phyloP scores from a whole-genome alignment of 53 echinoderm and acorn worm genomes.

The Astropecten irregularis region DNA sequence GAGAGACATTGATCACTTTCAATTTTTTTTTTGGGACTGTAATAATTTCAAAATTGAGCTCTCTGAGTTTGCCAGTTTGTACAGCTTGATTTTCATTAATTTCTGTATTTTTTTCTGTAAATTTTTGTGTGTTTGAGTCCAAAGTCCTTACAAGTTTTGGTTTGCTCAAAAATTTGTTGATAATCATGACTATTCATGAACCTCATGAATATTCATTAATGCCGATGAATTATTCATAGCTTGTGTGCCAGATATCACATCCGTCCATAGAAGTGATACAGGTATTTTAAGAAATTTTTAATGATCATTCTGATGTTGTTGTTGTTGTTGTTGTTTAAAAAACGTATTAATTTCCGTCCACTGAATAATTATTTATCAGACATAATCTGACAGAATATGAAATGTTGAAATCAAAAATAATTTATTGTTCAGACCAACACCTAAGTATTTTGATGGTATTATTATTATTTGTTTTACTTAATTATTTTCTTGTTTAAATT shows the following conservation, averaged over 20 bases:
- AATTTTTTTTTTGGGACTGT: neutral
- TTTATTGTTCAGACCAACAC: no score
- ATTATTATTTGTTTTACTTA: no score
- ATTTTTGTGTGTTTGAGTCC: neutral
- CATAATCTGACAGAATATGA: neutral
- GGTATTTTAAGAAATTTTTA: neutral
- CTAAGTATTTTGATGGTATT: no score
- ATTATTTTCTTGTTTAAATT: neutral
- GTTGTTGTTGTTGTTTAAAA: neutral
- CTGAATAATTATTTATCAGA: neutral
- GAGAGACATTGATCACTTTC: neutral
- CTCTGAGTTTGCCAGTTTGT: neutral
- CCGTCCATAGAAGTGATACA: no score
- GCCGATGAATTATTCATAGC: neutral
- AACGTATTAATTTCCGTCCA: neutral
- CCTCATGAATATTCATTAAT: conserved; percentile 2
- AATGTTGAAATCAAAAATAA: neutral
- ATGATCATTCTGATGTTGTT: neutral
- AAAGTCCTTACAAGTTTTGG: neutral
- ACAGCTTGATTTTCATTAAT: neutral
- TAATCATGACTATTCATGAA: neutral
- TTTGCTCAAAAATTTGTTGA: neutral
- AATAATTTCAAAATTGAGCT: neutral
- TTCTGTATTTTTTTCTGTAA: neutral
- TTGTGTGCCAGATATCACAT: no score